Conservation (phyloP, 2,888 invertebrate species). For the Eudemis profundana region DNA sequence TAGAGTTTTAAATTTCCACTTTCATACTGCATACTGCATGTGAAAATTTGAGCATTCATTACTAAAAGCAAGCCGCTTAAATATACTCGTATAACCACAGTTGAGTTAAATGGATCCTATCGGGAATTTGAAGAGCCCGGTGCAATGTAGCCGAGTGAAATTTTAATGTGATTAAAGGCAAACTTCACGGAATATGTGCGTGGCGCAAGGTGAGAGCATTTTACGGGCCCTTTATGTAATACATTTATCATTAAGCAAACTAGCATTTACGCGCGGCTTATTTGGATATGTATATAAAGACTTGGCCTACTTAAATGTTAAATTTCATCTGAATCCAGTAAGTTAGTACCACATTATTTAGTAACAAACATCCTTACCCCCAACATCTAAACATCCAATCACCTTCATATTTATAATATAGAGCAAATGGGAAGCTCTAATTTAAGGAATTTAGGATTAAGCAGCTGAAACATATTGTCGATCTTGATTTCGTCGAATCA, state of each 20-base stretch:
- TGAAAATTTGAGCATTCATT: slow-evolving; percentile 12
- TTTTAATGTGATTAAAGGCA: slow-evolving; percentile 61
- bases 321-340: too few species aligned
- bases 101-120: slow-evolving; percentile 39
- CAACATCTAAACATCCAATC: too few species aligned
- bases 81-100: slow-evolving; percentile 38
- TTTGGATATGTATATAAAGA: too few species aligned
- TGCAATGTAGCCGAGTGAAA: slow-evolving; percentile 49
- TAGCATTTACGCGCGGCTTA: too few species aligned
- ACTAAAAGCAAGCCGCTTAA: slow-evolving; percentile 30
- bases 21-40: neutral
- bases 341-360: too few species aligned
- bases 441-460: too few species aligned
- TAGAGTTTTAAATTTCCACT: neutral
- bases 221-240: neutral
- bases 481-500: too few species aligned
- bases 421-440: too few species aligned
- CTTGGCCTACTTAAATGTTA: too few species aligned
- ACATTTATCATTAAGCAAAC: neutral
- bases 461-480: too few species aligned
- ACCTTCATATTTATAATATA: too few species aligned
- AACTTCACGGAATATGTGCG: slow-evolving; percentile 45
- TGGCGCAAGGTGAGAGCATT: slow-evolving; percentile 21
- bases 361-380: too few species aligned
- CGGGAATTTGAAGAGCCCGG: slow-evolving; percentile 45